Evolutionary conservation across 2,797 vertebrate species (phyloP).

Genomic region (Neoniphon sammara): DNA sequence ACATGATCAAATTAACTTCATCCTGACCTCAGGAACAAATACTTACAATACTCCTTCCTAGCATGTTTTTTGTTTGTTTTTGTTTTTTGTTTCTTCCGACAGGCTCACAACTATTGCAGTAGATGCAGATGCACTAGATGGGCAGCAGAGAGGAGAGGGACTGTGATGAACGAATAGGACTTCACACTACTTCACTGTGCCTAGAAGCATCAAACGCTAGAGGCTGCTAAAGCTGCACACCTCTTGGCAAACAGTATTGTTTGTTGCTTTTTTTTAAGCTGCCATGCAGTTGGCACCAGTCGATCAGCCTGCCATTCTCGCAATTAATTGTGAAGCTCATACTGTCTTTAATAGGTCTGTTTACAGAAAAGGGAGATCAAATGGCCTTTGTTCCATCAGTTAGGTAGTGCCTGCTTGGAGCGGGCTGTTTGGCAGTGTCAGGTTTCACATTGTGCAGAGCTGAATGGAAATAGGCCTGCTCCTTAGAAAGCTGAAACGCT

Average conservation of each 20-base stretch:
- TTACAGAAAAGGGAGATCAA: slow-evolving; percentile 66
- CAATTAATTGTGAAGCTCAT: slow-evolving; percentile 61
- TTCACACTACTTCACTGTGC: not conserved
- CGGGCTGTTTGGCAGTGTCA: slow-evolving; percentile 74
- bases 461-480: slow-evolving; percentile 73
- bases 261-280: slow-evolving; percentile 23
- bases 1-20: no score
- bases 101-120: not conserved
- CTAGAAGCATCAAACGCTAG: slow-evolving; percentile 9
- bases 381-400: slow-evolving; percentile 65
- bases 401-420: slow-evolving; percentile 56
- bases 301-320: slow-evolving; percentile 29
- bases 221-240: slow-evolving; percentile 31
- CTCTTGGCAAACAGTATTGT: not conserved
- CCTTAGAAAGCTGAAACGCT: slow-evolving; percentile 66
- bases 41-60: not conserved
- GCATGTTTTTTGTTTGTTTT: no score
- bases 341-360: slow-evolving; percentile 67
- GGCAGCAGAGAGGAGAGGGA: slow-evolving; percentile 2
- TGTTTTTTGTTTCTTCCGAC: not conserved
- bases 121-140: not conserved
- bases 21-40: no score
- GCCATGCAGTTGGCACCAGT: slow-evolving; percentile 35
- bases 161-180: slow-evolving; percentile 5
- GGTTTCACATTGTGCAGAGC: slow-evolving; percentile 74